Percentiles rank a stretch among this genome's conserved stretches.
phyloP scores from a whole-genome alignment of 1,140 invertebrate species.

The Leptoteleia sp. region DNA sequence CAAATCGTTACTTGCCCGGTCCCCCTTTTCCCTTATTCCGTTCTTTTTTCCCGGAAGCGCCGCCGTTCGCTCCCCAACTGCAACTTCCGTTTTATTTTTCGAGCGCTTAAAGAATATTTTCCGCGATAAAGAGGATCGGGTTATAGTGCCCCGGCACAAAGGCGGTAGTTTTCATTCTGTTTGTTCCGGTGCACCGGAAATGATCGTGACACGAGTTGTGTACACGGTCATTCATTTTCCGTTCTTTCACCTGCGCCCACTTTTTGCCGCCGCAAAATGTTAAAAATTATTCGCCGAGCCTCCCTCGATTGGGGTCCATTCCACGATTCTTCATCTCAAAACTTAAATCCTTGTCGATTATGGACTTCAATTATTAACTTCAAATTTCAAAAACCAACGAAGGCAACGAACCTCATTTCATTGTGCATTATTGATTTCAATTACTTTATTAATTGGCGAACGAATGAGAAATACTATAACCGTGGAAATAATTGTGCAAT shows the following conservation, averaged over 20 bases:
- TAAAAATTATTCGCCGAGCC: conserved; percentile 48
- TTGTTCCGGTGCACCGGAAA: conserved; percentile 74
- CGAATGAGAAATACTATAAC: no score
- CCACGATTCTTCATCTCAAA: conserved; percentile 38
- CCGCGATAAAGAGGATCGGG: conserved; percentile 76
- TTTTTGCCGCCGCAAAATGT: conserved; percentile 52
- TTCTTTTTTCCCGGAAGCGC: conserved; percentile 39
- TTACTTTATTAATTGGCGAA: no score
- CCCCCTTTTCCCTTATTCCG: conserved; percentile 38
- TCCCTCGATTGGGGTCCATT: conserved; percentile 51
- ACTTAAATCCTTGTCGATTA: conserved; percentile 17
- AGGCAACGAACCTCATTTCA: no score
- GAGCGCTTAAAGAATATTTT: conserved; percentile 76
- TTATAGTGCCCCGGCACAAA: conserved; percentile 70
- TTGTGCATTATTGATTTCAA: no score
- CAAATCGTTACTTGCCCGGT: conserved; percentile 64
- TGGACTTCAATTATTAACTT: neutral
- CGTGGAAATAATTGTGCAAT: no score
- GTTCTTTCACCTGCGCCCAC: conserved; percentile 52
- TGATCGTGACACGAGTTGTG: conserved; percentile 74
- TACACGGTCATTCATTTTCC: conserved; percentile 69
- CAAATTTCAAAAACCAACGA: no score
- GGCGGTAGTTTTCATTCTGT: conserved; percentile 75
- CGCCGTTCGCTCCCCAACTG: conserved; percentile 70
- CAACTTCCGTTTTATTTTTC: conserved; percentile 76